Base-by-base conservation (phyloP, 2,797 vertebrate genomes). In the Pseudochirops cupreus region DNA sequence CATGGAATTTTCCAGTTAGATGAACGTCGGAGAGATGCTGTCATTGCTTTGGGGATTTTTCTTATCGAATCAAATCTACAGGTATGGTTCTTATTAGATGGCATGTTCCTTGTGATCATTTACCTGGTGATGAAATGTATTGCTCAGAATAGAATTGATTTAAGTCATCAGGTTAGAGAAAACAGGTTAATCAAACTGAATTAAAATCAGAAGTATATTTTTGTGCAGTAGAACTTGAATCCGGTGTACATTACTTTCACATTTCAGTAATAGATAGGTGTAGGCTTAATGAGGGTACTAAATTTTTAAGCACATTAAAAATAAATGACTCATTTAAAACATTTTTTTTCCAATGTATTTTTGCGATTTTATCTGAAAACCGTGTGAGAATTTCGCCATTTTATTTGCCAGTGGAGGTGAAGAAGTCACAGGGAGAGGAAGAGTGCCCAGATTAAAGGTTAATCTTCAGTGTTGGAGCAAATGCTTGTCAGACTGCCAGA, bases 11-110 rank as follows among this genome's bases (percentile, higher is more conserved):
- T 99, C 98, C 99, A 99, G 98, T 98, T 99, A 97, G 99, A 99
- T 90, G 99, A 99, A 98, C 99, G 99, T 93, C 99, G 99, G 96
- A 99, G 99, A 97, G 99, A 99, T 97, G 99, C 99, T 0, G 99
- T 99, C 92, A 99, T 99, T 29, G 99, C 99, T 0, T 97, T 99
- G 92, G 99, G 99, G n/a, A 99, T 99, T 98, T 99, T 99, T 96
- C 98, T 99, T 0, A 98, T 99, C n/a, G 99, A 99, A 97, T 99
- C 99, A 92, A 99, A 99, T 94, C 98, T 99, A 94, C 99, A 99
- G 99, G 99, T 99, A 98, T 57, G 94, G 11, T 94, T 50, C 97
- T 96, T 31, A 91, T 3, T 91, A 55, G 90, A 87, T 91, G 82
- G 5, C 82, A 93, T 93, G 46, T 90, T 74, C 16, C 33, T 21